phyloP scores from a whole-genome alignment of 2,113 vertebrate species.

The Phocoena phocoena region DNA sequence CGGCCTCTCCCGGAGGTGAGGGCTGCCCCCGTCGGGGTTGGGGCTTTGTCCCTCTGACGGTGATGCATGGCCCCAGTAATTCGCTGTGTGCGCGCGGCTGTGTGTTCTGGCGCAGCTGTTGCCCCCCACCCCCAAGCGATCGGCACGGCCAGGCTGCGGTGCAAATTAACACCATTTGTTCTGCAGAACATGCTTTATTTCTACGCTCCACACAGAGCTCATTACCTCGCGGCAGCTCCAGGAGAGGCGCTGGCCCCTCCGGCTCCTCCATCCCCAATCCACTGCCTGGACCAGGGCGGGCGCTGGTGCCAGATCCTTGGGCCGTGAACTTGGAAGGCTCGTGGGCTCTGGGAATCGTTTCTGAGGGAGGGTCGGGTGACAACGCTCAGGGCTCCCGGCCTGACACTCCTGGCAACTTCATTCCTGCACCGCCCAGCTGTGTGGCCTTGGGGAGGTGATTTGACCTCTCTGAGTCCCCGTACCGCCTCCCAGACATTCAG shows the following conservation, averaged over 20 bases:
- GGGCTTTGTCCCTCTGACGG: conserved; percentile 86
- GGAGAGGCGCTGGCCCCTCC: not conserved
- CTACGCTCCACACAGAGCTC: conserved; percentile 90
- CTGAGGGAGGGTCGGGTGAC: not conserved
- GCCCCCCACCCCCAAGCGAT: conserved; percentile 88
- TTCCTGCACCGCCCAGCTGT: not conserved
- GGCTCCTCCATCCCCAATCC: accelerated
- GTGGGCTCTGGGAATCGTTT: not conserved
- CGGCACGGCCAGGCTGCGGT: conserved; percentile 91
- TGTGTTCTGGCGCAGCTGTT: conserved; percentile 96
- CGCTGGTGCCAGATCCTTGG: not conserved
- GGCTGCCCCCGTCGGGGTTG: not conserved
- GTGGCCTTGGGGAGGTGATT: not conserved
- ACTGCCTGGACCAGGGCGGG: not conserved
- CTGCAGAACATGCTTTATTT: conserved; percentile 92
- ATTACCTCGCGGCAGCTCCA: conserved; percentile 75
- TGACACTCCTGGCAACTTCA: not conserved
- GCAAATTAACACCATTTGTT: conserved; percentile 98
- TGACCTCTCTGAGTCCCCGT: not conserved
- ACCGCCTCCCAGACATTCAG: not conserved
- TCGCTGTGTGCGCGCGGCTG: conserved; percentile 88
- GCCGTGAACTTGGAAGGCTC: not conserved
- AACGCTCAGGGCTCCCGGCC: not conserved
- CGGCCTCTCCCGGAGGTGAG: not conserved
- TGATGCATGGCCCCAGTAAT: conserved; percentile 92